Evolutionary conservation across 2,113 vertebrate species (phyloP), one percentile per base, ranked within the genome.

Genomic region (Marmota monax): DNA sequence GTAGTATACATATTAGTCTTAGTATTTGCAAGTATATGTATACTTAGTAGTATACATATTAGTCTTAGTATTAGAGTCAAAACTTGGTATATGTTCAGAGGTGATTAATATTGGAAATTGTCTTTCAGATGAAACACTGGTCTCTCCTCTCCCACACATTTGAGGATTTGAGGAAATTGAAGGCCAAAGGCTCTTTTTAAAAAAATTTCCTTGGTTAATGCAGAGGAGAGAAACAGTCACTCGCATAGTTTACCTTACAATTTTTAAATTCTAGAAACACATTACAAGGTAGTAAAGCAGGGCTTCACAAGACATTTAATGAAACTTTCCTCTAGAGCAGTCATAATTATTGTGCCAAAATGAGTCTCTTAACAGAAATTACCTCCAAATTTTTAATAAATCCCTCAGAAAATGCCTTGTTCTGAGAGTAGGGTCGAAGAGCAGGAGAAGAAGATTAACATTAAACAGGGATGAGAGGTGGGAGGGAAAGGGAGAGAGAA

Each of bases 381-480:
- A 86, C 72, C 65, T 93, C 76, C 8, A 76, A 20, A 90, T 72
- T 96, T 94, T 90, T 65, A 95, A 96, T 83, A 90, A 93, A 61
- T 94, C 58, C 70, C 61, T 93, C 17, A 84, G 65, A 42, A 93
- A 87, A 95, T 56, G 34, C 48, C 84, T 84, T 45, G 42, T 61
- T 96, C 72, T 45, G 25, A n/a, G n/a, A n/a, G n/a, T n/a, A n/a
- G n/a, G n/a, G n/a, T n/a, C n/a, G n/a, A n/a, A n/a, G n/a, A n/a
- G n/a, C n/a, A n/a, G n/a, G n/a, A n/a, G n/a, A n/a, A n/a, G n/a
- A n/a, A n/a, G n/a, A n/a, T n/a, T n/a, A n/a, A n/a, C n/a, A n/a
- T n/a, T n/a, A n/a, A n/a, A n/a, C n/a, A n/a, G n/a, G n/a, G n/a
- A n/a, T n/a, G n/a, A n/a, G n/a, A n/a, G n/a, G n/a, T n/a, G n/a